A percentile compares a stretch with the other conserved stretches of the same genome.
phyloP scores from a whole-genome alignment of 2,113 vertebrate genomes.

The Chinchilla lanigera region DNA sequence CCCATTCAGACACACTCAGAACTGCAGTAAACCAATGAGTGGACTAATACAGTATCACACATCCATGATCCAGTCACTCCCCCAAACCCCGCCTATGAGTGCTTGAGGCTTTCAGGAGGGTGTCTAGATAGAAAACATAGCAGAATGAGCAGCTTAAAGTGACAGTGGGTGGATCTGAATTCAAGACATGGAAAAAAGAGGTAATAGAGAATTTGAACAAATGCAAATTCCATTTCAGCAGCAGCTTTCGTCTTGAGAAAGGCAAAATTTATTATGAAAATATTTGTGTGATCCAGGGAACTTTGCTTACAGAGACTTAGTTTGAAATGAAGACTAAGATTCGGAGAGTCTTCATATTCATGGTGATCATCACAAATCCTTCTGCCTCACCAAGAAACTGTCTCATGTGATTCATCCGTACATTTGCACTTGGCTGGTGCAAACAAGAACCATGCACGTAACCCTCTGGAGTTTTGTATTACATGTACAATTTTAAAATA shows the following conservation, averaged over 20 bases:
- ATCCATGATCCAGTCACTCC: neutral
- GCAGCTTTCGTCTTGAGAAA: neutral
- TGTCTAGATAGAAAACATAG: neutral
- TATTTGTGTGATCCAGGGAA: neutral
- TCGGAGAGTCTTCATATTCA: neutral
- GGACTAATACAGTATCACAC: neutral
- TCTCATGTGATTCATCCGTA: constrained; percentile 4
- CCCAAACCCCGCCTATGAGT: neutral
- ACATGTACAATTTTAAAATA: neutral
- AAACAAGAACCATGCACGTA: neutral
- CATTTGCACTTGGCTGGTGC: neutral
- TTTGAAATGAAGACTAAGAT: neutral
- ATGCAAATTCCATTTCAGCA: neutral
- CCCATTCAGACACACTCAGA: neutral
- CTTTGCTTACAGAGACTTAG: neutral
- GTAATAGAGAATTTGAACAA: neutral
- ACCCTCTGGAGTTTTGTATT: neutral
- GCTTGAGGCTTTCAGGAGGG: neutral
- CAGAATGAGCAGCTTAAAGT: neutral
- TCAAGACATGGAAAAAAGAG: neutral
- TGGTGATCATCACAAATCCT: neutral
- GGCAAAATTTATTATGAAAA: neutral
- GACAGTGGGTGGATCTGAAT: neutral
- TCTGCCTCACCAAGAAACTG: neutral
- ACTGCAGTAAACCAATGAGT: neutral